Conservation (phyloP, 2,888 invertebrate genomes). For the Xanthostigma xanthostigma region DNA sequence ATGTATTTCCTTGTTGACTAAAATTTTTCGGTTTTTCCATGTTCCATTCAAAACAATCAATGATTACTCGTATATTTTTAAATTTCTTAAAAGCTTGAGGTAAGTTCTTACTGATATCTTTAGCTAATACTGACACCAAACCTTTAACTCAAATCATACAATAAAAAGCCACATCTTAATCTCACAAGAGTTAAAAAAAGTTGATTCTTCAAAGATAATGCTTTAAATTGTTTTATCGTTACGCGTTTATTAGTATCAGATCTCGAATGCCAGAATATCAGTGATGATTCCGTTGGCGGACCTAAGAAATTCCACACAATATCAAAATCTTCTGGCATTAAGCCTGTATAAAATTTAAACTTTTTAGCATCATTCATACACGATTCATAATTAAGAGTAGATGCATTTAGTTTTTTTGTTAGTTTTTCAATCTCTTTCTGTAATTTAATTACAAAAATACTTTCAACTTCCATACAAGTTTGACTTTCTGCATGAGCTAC, state of each 20-base stretch:
- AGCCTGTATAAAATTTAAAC: neutral
- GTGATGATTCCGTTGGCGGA: too few relatives aligned
- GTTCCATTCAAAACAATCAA: conserved; percentile 11
- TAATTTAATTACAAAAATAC: too few relatives aligned
- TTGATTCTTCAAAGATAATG: neutral
- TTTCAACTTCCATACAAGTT: too few relatives aligned
- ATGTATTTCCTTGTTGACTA: conserved; percentile 3
- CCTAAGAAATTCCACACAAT: neutral
- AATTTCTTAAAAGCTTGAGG: neutral
- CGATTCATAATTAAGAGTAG: too few relatives aligned
- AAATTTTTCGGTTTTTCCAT: conserved; percentile 8
- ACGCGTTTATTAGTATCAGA: too few relatives aligned
- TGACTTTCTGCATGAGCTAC: too few relatives aligned
- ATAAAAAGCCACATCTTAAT: neutral
- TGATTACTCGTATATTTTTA: conserved; percentile 3
- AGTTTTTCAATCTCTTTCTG: too few relatives aligned
- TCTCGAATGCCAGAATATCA: too few relatives aligned
- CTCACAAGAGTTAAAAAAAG: neutral
- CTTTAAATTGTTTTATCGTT: too few relatives aligned
- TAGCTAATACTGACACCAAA: neutral
- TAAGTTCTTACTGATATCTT: neutral
- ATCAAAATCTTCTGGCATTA: neutral
- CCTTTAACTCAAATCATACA: neutral
- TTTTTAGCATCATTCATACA: too few relatives aligned
- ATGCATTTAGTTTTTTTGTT: too few relatives aligned